Base-by-base conservation (phyloP, 2,888 invertebrate species). In the Diadromus collaris region DNA sequence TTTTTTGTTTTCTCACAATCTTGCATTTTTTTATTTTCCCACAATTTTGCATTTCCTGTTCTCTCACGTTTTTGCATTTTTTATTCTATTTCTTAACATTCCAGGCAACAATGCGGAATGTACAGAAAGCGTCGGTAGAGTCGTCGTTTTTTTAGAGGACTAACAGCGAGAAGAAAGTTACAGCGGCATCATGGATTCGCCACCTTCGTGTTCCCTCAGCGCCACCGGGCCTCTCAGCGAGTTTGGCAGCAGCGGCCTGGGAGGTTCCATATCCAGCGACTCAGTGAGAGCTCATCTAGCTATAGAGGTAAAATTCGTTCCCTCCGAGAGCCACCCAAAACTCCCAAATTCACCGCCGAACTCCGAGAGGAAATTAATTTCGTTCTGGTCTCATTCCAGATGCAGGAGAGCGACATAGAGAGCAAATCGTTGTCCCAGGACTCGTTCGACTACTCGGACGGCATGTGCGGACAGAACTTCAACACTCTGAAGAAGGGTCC, bases 401-500 rank as follows among this genome's bases (percentile, higher is more conserved):
- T 95, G 91, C 94, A 95, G 91, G 96, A 96, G 90, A 96, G 96
- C 90, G 96, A 96, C 90, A 95, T 95, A 87, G 96, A 96, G 90
- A 94, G 94, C 83, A 93, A 93, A 88, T 95, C 95, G 63, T 92
- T 96, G 80, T 96, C 96, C n/a, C 94, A 95, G 89, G 96, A 96
- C 91, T 96, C 95, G 13, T 92, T 95, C 84, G 96, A 95, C 90
- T 94, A 95, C 75, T 95, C 96, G 6, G 96, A 96, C 89, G 93
- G 94, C 24, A 96, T 96, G 94, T 95, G 95, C 85, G 95, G 95
- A 16, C 96, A 95, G 89, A 95, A 96, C 91, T 96, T 96, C 88
- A 96, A 96, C 88, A 96, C 96, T 2, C 92, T 96, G 81, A 96
- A 96, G 88, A 96, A 96, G 91, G 96, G 95, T 29, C 95, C 95